Evolutionary conservation across 2,113 vertebrate genomes (phyloP), one percentile per base, ranked within the genome.

Genomic region (Acanthochromis polyacanthus): DNA sequence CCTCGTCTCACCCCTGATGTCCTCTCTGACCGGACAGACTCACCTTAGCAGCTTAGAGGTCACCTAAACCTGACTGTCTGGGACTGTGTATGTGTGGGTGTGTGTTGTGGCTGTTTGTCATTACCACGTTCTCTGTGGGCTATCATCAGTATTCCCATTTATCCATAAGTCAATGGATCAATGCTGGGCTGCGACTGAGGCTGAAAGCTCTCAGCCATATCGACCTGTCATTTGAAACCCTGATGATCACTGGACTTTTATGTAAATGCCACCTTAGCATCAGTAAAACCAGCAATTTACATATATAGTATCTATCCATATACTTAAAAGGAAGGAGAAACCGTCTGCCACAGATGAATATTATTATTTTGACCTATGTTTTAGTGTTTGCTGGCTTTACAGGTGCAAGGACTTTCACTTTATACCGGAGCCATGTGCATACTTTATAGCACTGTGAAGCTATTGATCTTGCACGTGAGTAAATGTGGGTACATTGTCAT

Each of bases 101-200:
- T 30, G 73, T 77, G 70, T 88, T 67, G 82, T 51, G 65, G 57
- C 59, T 70, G 71, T 83, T 80, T 83, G 85, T 80, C 82, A 86
- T 85, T 79, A 80, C 77, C 78, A 83, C 64, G 71, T 84, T 87
- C 82, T 84, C 84, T 80, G 58, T 75, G 74, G 75, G 78, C 61
- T 83, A 85, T 89, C 89, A 81, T 87, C 71, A 82, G 83, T 80
- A 77, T 86, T 82, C 52, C 86, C 86, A 90, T 91, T 70, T 85
- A 90, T 93, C 91, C 69, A 92, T 92, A 90, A 78, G 67, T 86
- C 92, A 86, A 89, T 90, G 74, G 83, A 90, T 92, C 91, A 84
- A 89, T 88, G 68, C 30, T 55, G 51, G 71, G 67, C 75, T 80
- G 53, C 25, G 61, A 83, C 77, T 65, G 71, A 82, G 84, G 75